A percentile compares a stretch with the other conserved stretches of the same genome.
phyloP scores from a whole-genome alignment of 2,797 vertebrate species.

The Neostethus bicornis region DNA sequence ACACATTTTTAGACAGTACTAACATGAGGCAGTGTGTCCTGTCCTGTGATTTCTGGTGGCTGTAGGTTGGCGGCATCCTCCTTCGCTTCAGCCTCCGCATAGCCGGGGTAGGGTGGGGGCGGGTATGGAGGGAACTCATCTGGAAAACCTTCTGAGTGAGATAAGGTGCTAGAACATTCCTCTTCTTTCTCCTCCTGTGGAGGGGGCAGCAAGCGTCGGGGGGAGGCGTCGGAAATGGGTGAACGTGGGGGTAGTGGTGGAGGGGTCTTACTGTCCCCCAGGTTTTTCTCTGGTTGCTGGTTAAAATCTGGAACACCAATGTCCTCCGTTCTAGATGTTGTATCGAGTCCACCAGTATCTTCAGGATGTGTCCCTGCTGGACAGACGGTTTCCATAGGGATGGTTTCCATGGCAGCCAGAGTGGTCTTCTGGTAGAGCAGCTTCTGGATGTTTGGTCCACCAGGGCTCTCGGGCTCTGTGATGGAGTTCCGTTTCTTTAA shows the following conservation, averaged over 20 bases:
- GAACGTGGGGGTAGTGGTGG: constrained; percentile 62
- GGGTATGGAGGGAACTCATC: constrained; percentile 92
- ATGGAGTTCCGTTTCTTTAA: constrained; percentile 96
- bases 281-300: constrained; percentile 37
- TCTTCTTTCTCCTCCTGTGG: constrained; percentile 67
- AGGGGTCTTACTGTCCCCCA: constrained; percentile 54
- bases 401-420: constrained; percentile 93
- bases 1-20: constrained; percentile 28
- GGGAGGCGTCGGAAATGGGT: constrained; percentile 65
- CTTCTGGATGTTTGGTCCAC: constrained; percentile 92
- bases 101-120: constrained; percentile 88
- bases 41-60: constrained; percentile 88
- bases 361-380: constrained; percentile 40
- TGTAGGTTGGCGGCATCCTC: constrained; percentile 81
- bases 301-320: neutral
- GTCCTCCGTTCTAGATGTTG: neutral
- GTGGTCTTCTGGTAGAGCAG: constrained; percentile 95
- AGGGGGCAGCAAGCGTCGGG: constrained; percentile 36
- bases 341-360: fast-evolving
- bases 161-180: neutral
- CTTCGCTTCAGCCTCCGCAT: constrained; percentile 76
- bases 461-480: constrained; percentile 92
- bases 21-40: constrained; percentile 85
- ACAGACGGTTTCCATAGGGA: constrained; percentile 47
- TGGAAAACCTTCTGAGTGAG: constrained; percentile 73